Percentiles rank a stretch among this genome's conserved stretches.
Evolutionary conservation across 2,797 vertebrate genomes (phyloP).

Genomic region (Halcyon chelicuti): DNA sequence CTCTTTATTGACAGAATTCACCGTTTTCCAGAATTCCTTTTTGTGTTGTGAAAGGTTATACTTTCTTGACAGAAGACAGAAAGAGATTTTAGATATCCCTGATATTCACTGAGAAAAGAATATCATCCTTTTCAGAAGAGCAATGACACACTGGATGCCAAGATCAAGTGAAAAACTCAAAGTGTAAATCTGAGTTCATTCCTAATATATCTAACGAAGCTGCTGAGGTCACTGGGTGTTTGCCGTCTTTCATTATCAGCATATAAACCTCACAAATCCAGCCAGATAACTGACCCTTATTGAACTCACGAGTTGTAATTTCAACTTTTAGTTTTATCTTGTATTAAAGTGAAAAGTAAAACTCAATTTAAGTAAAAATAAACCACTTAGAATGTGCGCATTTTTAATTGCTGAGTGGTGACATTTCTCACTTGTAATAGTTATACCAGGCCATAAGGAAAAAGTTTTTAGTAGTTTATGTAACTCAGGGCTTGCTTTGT

Average conservation of each 20-base stretch:
- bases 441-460: background rate
- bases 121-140: background rate
- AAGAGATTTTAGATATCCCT: background rate
- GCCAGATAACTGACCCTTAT: background rate
- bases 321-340: constrained; percentile 6
- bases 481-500: background rate
- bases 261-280: background rate
- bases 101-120: background rate
- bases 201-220: background rate
- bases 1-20: background rate
- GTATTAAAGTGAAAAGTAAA: background rate
- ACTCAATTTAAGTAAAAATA: background rate
- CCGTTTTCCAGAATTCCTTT: background rate
- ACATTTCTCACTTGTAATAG: background rate
- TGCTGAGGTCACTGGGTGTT: background rate
- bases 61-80: background rate
- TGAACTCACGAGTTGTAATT: background rate
- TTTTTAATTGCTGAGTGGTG: background rate
- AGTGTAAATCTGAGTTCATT: background rate
- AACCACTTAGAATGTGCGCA: background rate
- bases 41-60: background rate
- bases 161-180: background rate
- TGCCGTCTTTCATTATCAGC: background rate
- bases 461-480: background rate
- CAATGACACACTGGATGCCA: background rate